phyloP scores from a whole-genome alignment of 2,888 invertebrate genomes.

The Xanthorhoe spadicearia region DNA sequence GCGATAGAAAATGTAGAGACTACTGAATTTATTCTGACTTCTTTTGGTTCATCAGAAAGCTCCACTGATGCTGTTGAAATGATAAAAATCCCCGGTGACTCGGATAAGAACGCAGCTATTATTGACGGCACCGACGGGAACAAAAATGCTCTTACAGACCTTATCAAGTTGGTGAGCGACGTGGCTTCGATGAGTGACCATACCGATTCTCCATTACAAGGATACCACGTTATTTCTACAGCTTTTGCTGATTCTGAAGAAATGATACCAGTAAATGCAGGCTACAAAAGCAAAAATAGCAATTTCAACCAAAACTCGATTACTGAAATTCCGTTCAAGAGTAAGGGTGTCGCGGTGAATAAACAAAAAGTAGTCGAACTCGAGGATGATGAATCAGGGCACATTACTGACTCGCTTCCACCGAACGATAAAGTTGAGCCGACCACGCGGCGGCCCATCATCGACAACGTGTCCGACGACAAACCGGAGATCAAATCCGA shows the following conservation, averaged over 20 bases:
- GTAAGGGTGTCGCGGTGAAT: conserved; percentile 56
- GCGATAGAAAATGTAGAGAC: conserved; percentile 70
- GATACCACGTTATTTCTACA: conserved; percentile 50
- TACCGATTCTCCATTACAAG: conserved; percentile 54
- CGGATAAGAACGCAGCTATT: conserved; percentile 61
- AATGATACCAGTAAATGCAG: conserved; percentile 74
- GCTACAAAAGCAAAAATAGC: conserved; percentile 78
- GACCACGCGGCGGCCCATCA: conserved; percentile 72
- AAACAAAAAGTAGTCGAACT: conserved; percentile 73
- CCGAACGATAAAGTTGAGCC: conserved; percentile 75
- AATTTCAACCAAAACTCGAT: conserved; percentile 77
- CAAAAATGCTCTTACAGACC: conserved; percentile 68
- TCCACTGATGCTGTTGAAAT: conserved; percentile 71
- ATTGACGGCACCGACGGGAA: conserved; percentile 61
- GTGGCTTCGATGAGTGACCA: conserved; percentile 77
- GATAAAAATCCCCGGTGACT: conserved; percentile 66
- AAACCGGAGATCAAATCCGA: conserved; percentile 57
- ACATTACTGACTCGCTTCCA: conserved; percentile 70
- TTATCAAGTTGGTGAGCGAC: conserved; percentile 77
- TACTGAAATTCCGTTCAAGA: conserved; percentile 72
- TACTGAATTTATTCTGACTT: conserved; percentile 69
- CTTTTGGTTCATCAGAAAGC: conserved; percentile 70
- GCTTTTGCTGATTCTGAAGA: conserved; percentile 75
- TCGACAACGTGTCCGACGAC: conserved; percentile 74
- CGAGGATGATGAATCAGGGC: conserved; percentile 67